Evolutionary conservation across 2,797 vertebrate species (phyloP).

Genomic region (Morus bassanus): DNA sequence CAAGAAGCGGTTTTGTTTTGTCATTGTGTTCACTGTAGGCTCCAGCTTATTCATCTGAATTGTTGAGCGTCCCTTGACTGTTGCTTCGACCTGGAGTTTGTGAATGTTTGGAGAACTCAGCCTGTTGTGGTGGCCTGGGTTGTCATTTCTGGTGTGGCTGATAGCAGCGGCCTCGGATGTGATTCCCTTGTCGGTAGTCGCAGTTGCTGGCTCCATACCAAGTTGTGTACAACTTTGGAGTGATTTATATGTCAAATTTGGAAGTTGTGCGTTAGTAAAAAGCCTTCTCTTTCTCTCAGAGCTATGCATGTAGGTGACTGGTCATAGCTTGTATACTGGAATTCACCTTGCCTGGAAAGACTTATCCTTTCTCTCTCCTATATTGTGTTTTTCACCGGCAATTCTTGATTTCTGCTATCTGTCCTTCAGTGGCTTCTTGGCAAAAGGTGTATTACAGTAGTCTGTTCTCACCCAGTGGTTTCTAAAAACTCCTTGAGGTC

Average conservation of each 20-base stretch:
- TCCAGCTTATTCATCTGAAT: background rate
- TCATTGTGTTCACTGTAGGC: background rate
- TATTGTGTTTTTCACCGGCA: background rate
- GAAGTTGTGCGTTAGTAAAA: background rate
- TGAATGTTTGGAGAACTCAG: fast-evolving
- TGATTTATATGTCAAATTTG: background rate
- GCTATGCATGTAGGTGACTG: background rate
- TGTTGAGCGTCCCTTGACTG: background rate
- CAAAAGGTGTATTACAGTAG: background rate
- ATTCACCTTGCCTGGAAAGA: background rate
- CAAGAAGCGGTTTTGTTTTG: background rate
- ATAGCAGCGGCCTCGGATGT: background rate
- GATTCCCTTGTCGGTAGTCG: background rate
- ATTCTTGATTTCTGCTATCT: background rate
- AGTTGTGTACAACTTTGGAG: background rate
- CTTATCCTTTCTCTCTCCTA: background rate
- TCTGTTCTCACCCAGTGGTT: background rate
- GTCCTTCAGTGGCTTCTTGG: background rate
- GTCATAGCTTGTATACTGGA: background rate
- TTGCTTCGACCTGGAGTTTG: background rate
- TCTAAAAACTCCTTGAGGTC: background rate
- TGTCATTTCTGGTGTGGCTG: background rate
- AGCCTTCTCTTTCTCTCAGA: background rate
- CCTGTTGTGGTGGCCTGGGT: background rate
- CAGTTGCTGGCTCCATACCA: background rate